phyloP scores from a whole-genome alignment of 2,888 invertebrate genomes.

The Adelphocoris suturalis region DNA sequence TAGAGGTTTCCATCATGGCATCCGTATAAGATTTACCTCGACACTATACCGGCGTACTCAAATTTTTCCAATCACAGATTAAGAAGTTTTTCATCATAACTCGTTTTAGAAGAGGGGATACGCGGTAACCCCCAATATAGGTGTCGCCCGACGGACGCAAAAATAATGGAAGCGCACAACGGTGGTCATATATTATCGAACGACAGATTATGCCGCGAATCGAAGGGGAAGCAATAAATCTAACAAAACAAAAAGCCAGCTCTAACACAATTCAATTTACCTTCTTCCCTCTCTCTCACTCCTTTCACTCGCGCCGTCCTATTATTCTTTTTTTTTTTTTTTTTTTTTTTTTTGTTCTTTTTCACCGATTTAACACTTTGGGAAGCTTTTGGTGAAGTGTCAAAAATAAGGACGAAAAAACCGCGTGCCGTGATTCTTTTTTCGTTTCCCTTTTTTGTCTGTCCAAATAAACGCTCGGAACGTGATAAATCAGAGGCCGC shows the following conservation, averaged over 20 bases:
- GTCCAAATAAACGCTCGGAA: constrained; percentile 23
- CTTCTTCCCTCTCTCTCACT: constrained; percentile 4
- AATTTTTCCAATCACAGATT: not conserved
- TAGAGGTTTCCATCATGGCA: too few relatives aligned
- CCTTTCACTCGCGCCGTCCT: not conserved
- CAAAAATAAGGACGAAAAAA: constrained; percentile 57
- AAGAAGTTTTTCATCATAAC: constrained; percentile 29
- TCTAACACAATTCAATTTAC: constrained; percentile 58
- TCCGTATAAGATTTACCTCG: too few relatives aligned
- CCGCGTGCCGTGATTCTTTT: constrained; percentile 25
- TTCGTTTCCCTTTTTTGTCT: constrained; percentile 14
- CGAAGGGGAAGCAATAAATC: constrained; percentile 54
- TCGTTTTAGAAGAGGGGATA: not conserved
- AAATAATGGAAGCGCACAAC: constrained; percentile 49
- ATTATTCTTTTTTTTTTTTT: constrained; percentile 28
- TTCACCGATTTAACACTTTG: constrained; percentile 46
- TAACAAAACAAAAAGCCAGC: constrained; percentile 63
- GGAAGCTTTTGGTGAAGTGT: constrained; percentile 46
- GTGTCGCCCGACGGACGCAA: not conserved
- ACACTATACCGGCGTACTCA: not conserved
- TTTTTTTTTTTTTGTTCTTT: too few relatives aligned
- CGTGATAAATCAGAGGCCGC: constrained; percentile 51
- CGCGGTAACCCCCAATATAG: not conserved
- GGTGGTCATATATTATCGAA: constrained; percentile 34
- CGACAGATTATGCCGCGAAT: constrained; percentile 65